phyloP scores from a whole-genome alignment of 2,888 invertebrate genomes.

The Hyposoter didymator region DNA sequence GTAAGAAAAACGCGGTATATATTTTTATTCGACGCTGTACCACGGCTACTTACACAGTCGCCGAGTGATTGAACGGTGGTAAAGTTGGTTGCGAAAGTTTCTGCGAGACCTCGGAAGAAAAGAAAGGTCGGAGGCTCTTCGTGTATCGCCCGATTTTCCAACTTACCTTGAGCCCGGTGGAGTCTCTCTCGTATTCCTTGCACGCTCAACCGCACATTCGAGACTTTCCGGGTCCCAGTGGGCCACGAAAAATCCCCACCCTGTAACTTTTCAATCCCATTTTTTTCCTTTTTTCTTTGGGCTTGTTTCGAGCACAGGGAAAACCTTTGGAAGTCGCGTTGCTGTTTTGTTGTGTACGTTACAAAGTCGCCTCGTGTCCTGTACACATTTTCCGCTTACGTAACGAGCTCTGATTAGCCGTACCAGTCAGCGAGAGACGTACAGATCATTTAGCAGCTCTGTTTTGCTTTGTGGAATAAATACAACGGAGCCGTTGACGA shows the following conservation, averaged over 20 bases:
- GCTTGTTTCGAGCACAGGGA: neutral
- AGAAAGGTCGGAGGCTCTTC: constrained; percentile 54
- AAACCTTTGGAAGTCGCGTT: neutral
- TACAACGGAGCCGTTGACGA: constrained; percentile 39
- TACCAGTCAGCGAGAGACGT: constrained; percentile 75
- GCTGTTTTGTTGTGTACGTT: neutral
- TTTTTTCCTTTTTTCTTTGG: neutral
- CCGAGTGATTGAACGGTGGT: neutral
- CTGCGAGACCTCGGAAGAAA: constrained; percentile 55
- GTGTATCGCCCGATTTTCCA: constrained; percentile 61
- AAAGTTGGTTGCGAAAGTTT: constrained; percentile 25
- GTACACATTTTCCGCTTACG: constrained; percentile 68
- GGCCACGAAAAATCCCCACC: constrained; percentile 40
- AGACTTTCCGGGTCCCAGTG: constrained; percentile 29
- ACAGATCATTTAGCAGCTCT: constrained; percentile 68
- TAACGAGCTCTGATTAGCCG: constrained; percentile 77
- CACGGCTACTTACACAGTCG: constrained; percentile 11
- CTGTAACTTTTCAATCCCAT: constrained; percentile 2
- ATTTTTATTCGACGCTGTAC: neutral
- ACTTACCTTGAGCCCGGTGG: constrained; percentile 25
- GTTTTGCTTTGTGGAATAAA: constrained; percentile 40
- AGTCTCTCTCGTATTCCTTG: constrained; percentile 31
- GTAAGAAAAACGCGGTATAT: neutral
- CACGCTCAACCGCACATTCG: constrained; percentile 50
- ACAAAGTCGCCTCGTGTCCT: neutral